phyloP scores from a whole-genome alignment of 1,140 invertebrate species.

The Gryllus bimaculatus region DNA sequence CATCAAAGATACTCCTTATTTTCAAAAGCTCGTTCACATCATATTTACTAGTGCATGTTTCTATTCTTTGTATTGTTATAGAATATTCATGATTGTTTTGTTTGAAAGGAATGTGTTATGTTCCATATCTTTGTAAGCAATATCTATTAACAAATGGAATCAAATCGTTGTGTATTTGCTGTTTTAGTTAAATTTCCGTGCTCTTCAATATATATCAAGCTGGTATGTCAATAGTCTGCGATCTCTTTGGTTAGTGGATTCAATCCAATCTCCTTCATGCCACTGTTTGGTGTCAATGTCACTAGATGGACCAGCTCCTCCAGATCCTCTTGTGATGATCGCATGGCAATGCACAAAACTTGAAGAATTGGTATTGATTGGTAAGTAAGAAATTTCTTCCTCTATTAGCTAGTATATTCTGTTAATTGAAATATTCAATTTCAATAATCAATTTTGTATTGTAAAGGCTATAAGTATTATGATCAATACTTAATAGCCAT shows the following conservation, averaged over 20 bases:
- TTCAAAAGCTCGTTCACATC: not conserved
- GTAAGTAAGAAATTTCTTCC: constrained; percentile 28
- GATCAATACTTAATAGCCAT: constrained; percentile 59
- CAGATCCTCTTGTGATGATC: constrained; percentile 63
- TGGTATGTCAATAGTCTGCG: constrained; percentile 51
- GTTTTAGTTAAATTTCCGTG: constrained; percentile 25
- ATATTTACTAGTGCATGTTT: not conserved
- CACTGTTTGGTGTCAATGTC: constrained; percentile 25
- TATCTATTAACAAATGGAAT: not conserved
- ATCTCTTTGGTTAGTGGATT: constrained; percentile 63
- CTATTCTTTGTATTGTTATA: not conserved
- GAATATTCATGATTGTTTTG: not conserved
- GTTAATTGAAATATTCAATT: not conserved
- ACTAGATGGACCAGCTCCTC: constrained; percentile 37
- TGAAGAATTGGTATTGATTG: constrained; percentile 52
- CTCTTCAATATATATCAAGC: constrained; percentile 37
- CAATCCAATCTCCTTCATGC: constrained; percentile 31
- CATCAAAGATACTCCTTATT: not conserved
- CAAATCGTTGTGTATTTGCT: not conserved
- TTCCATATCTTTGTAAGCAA: not conserved
- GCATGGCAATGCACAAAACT: constrained; percentile 64
- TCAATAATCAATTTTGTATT: constrained; percentile 12
- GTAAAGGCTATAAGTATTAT: constrained; percentile 49
- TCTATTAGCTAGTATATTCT: not conserved
- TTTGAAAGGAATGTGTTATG: not conserved